These are phyloP conservation scores for Anastatus disparis DNA, from an alignment of 1,140 invertebrate species.

Conservation along the genomic window DNA sequence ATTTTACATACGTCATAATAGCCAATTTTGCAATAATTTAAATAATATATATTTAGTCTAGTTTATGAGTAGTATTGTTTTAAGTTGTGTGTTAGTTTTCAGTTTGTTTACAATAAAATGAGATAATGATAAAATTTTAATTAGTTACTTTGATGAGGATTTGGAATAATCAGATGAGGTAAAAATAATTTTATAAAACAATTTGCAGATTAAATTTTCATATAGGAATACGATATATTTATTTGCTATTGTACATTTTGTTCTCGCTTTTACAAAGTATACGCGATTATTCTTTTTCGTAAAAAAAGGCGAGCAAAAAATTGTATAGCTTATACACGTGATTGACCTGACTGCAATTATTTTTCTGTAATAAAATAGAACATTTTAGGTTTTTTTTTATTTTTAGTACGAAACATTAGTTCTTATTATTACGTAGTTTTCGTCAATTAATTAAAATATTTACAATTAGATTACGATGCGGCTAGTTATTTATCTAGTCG, in stretches of 20 bases:
- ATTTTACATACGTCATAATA: not conserved
- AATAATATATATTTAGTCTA: too few relatives aligned
- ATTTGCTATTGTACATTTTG: constrained; percentile 39
- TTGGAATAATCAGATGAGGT: not conserved
- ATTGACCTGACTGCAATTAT: constrained; percentile 32
- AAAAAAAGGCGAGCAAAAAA: constrained; percentile 28
- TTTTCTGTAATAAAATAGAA: constrained; percentile 36
- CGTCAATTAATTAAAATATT: constrained; percentile 29
- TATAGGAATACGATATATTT: constrained; percentile 39
- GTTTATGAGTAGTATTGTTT: too few relatives aligned
- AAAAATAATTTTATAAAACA: not conserved
- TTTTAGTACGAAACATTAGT: constrained; percentile 11
- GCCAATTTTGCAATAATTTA: not conserved
- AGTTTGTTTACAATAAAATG: too few relatives aligned
- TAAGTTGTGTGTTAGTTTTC: too few relatives aligned
- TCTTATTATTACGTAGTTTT: not conserved
- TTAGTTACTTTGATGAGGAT: too few relatives aligned
- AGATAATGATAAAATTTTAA: too few relatives aligned
- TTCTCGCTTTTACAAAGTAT: not conserved
- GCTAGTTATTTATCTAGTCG: too few relatives aligned
- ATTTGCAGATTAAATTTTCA: not conserved
- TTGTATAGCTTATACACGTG: constrained; percentile 20
- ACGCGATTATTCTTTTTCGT: constrained; percentile 1
- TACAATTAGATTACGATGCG: too few relatives aligned
- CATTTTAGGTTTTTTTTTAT: constrained; percentile 1